Conservation (phyloP, 2,797 vertebrate genomes). For the Spinibarbus caldwelli region DNA sequence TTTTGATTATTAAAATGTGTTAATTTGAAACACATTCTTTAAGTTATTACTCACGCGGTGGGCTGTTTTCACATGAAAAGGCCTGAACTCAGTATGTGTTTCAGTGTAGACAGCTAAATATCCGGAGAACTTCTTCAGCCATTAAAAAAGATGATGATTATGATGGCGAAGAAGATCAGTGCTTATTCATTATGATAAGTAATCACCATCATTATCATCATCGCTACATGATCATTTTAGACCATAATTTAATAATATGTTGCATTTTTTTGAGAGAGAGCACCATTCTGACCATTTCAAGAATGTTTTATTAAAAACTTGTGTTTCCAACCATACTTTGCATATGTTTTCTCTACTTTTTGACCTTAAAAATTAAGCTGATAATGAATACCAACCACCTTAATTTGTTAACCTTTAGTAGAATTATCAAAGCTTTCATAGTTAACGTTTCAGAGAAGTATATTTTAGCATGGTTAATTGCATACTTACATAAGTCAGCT, state of each 20-base stretch:
- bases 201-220: conserved; percentile 22
- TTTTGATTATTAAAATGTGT: conserved; percentile 27
- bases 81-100: conserved; percentile 14
- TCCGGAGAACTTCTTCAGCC: conserved; percentile 5
- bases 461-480: conserved; percentile 73
- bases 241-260: conserved; percentile 55
- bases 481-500: conserved; percentile 63
- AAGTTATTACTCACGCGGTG: conserved; percentile 1
- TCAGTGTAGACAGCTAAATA: conserved; percentile 1
- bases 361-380: background rate
- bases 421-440: background rate
- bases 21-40: conserved; percentile 22
- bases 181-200: conserved; percentile 9
- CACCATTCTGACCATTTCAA: background rate
- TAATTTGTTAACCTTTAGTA: conserved; percentile 13
- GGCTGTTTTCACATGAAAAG: background rate
- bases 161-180: background rate
- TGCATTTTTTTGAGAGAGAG: background rate
- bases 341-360: background rate
- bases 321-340: background rate
- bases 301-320: background rate
- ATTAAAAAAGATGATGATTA: conserved; percentile 18
- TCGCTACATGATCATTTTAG: background rate
- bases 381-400: background rate
- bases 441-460: conserved; percentile 1